Evolutionary conservation across 2,888 invertebrate species (phyloP), one percentile per base, ranked within the genome.

Genomic region (Fragum sueziense): DNA sequence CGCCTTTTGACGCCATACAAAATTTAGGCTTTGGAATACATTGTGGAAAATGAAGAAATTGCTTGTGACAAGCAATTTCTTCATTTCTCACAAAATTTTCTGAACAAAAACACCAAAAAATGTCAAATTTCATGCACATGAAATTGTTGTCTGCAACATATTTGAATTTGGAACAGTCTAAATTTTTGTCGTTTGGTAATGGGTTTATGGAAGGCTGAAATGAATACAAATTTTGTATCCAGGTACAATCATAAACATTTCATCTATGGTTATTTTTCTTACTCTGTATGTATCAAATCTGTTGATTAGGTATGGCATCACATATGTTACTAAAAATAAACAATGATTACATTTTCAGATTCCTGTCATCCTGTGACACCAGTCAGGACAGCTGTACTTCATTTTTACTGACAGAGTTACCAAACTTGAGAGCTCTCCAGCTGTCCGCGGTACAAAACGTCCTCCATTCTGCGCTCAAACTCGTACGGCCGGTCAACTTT

Each of bases 361-460:
- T 91, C 81, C 87, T 94, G 37, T 91, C 91, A 34, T 91, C 93
- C 25, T 90, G 93, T 93, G 95, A 95, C 9, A 94, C 96, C 80
- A 95, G 95, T 82, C 96, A 96, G 0, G 97, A 97, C 91, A 94
- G 95, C 54, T 98, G 98, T 93, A 97, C 97, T 0, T 95, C 96
- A 61, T 95, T 96, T 17, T 95, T 98, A 67, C 95, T 98, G 88
- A 95, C 95, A 82, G 96, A 97, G 91, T 79, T 90, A 27, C 80
- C 85, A 67, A 85, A 78, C 31, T 82, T 92, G 7, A 90, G 91
- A 82, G 84, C 86, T 25, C 86, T 87, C 7, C 88, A 90, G 41
- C 87, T 90, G 2, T 85, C 89, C 37, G 86, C 82, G 59, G 87
- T 90, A 52, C 86, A 88, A 7, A 82, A 81, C 22, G 81, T 89